Conservation (phyloP, 2,888 invertebrate genomes). For the Malacosoma neustria region DNA sequence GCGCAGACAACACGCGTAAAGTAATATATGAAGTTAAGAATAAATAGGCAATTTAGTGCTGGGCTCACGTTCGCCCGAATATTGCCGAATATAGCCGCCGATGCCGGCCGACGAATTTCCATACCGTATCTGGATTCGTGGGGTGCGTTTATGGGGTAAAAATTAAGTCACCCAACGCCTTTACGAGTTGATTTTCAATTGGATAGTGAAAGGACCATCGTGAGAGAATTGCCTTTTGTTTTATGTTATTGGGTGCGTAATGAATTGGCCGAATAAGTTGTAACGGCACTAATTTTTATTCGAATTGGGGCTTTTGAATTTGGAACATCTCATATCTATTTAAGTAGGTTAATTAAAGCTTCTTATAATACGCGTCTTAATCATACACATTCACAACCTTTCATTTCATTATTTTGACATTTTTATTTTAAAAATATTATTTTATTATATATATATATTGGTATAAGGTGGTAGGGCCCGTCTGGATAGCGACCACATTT, state of each 20-base stretch:
- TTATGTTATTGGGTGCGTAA: conserved; percentile 6
- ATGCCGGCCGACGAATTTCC: conserved; percentile 57
- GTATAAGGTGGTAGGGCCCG: too few relatives aligned
- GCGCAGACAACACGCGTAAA: conserved; percentile 74
- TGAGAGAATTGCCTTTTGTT: conserved; percentile 13
- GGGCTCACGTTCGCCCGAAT: conserved; percentile 68
- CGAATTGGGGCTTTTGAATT: not conserved
- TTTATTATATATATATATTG: too few relatives aligned
- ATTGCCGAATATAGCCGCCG: conserved; percentile 71
- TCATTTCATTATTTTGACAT: too few relatives aligned
- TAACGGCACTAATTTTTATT: not conserved
- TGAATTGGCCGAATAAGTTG: not conserved
- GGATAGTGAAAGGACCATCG: conserved; percentile 25
- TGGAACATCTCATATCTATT: not conserved
- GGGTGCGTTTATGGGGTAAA: conserved; percentile 73
- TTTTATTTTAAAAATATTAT: too few relatives aligned
- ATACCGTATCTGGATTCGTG: conserved; percentile 69
- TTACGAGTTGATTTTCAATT: conserved; percentile 58
- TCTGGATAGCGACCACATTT: too few relatives aligned
- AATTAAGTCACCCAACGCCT: conserved; percentile 59
- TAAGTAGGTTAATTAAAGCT: not conserved
- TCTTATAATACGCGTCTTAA: too few relatives aligned
- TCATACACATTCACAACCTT: too few relatives aligned
- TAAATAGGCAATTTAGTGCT: conserved; percentile 75
- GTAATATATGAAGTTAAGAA: conserved; percentile 76